Conservation (phyloP, 2,797 vertebrate genomes). For the Anguilla anguilla region DNA sequence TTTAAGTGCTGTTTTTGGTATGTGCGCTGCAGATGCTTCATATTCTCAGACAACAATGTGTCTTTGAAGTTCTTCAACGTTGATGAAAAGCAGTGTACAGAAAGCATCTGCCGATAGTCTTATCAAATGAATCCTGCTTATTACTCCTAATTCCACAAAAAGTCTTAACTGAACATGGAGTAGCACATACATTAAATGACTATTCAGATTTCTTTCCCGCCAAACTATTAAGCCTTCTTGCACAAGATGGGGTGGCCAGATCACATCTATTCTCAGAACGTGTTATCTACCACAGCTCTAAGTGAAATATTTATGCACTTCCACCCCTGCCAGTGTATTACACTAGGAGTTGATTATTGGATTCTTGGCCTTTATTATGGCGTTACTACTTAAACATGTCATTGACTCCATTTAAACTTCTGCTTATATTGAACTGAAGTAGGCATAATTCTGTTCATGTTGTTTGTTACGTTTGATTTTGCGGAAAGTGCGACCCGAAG, state of each 20-base stretch:
- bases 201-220: not conserved
- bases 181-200: not conserved
- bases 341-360: not conserved
- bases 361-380: not conserved
- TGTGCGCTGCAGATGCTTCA: not conserved
- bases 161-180: not conserved
- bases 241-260: slow-evolving; percentile 1
- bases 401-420: slow-evolving; percentile 37
- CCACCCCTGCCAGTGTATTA: slow-evolving; percentile 3
- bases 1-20: not conserved
- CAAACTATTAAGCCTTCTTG: not conserved
- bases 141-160: slow-evolving; percentile 6
- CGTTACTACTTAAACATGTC: not conserved
- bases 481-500: slow-evolving; percentile 4
- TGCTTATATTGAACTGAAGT: slow-evolving; percentile 38
- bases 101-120: not conserved
- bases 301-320: not conserved
- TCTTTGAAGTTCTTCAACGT: not conserved
- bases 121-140: slow-evolving; percentile 9
- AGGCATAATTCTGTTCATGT: not conserved
- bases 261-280: not conserved
- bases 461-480: not conserved
- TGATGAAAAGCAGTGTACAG: slow-evolving; percentile 11
- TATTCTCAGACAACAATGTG: not conserved
- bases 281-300: not conserved